These are phyloP conservation scores for Orchesellides sinensis DNA, from an alignment of 2,888 invertebrate species.

Conservation along the genomic window DNA sequence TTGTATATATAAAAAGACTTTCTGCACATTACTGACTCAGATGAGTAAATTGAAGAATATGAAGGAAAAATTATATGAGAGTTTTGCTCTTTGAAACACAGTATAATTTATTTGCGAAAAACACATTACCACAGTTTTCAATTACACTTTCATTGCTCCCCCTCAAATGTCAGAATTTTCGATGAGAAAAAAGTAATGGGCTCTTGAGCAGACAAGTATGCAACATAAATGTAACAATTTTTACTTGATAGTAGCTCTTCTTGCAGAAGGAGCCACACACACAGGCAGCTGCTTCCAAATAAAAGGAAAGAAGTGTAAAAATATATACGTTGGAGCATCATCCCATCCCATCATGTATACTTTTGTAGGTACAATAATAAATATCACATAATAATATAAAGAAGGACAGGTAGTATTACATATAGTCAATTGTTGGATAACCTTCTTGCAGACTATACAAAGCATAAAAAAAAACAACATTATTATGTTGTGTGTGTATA, in stretches of 20 bases:
- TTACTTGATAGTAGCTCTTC: no score
- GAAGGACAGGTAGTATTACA: slow-evolving; percentile 42
- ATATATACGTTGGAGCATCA: not conserved
- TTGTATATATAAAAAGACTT: no score
- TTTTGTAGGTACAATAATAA: slow-evolving; percentile 25
- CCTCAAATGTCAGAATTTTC: slow-evolving; percentile 55
- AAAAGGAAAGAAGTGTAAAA: no score
- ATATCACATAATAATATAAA: slow-evolving; percentile 28
- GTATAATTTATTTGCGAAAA: slow-evolving; percentile 42
- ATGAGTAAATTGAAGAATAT: not conserved
- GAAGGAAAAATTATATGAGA: slow-evolving; percentile 23
- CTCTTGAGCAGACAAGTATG: slow-evolving; percentile 40
- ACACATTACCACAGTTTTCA: slow-evolving; percentile 52
- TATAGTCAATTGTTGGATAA: slow-evolving; percentile 30
- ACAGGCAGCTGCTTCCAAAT: no score
- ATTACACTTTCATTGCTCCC: slow-evolving; percentile 53
- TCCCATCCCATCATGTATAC: no score
- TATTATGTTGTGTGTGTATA: no score
- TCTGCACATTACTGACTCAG: not conserved
- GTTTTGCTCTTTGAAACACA: slow-evolving; percentile 27
- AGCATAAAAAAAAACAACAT: no score
- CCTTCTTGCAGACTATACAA: no score
- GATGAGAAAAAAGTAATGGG: slow-evolving; percentile 57
- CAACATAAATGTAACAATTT: no score
- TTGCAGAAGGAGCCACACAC: no score